Base-by-base conservation (phyloP, 2,113 vertebrate species). In the Cyrtonyx montezumae region DNA sequence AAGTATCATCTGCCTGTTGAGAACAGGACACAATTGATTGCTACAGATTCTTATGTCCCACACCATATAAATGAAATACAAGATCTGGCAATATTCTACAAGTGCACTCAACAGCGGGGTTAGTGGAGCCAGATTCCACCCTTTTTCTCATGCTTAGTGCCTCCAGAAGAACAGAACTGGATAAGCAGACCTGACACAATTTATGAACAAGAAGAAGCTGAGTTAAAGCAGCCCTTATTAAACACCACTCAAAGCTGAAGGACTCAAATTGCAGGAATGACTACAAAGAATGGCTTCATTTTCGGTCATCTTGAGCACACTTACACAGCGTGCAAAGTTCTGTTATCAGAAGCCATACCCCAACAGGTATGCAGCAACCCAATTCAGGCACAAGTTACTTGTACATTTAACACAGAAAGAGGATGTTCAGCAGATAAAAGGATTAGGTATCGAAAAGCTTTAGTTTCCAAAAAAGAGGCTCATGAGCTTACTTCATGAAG, bases 141-240 rank as follows among this genome's bases (percentile, higher is more conserved):
- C 5, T 51, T 42, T 40, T 63, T 42, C 32, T 77, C 0, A 0
- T 25, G 68, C 25, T 37, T 43, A 37, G 13, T 32, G 46, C 21
- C 32, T 23, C 40, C 34, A 79, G 5, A 32, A 11, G 40, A 79
- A 48, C 42, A 58, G 36, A 56, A 53, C 0, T 3, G 58, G 32
- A n/a, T 16, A 49, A 66, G 48, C 46, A 78, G 49, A 55, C 14
- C 8, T 20, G 42, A 68, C 23, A 42, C 0, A 0, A n/a, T 16
- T 43, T 3, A 0, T 3, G 7, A 84, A 12, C 16, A 68, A 68
- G 30, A 17, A 56, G 21, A 42, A 74, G 26, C 20, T 49, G 51
- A 68, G 28, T 53, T 61, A 83, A 8, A 68, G 53, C 30, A 82
- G 28, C 12, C 58, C 15, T 23, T 28, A 26, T 0, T 34, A 32